Evolutionary conservation across 2,797 vertebrate species (phyloP), one percentile per base, ranked within the genome.

Genomic region (Lacerta viridis): DNA sequence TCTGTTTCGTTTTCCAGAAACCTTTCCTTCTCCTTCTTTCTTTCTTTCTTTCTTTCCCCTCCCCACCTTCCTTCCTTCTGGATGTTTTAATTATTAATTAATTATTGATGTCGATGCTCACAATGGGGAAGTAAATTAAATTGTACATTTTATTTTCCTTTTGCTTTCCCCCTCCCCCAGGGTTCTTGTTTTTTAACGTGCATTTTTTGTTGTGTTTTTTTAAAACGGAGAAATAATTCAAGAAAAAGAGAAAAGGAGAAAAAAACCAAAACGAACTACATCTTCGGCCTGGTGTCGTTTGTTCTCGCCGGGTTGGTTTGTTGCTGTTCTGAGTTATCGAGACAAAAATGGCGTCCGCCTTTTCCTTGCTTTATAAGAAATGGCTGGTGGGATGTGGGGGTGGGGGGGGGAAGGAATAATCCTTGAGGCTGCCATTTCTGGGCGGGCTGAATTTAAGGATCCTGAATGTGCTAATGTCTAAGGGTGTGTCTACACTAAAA

Each of bases 41-140:
- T 39, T 71, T 11, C 46, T 61, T 75, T 5, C n/a, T 29, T 3
- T 5, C 20, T 33, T 20, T 1, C 18, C 66, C 15, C 9, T 29
- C 18, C 25, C 39, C 25, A 4, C 41, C 4, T 29, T 3, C 20
- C 3, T 75, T 61, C 50, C 29, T 27, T 39, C 61, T 50, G 64
- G 75, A 78, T 83, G 82, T 78, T 86, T 86, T 90, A 83, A 90
- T 87, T 82, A 87, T 89, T 87, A 74, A 87, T 91, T 89, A 80
- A 88, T 91, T 91, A 89, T 90, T 87, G 83, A 80, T 82, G 64
- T 87, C 55, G 66, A 90, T 86, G 88, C 85, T 91, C 83, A 85
- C 84, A 93, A 76, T 15, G 80, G 88, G 91, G 61, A 91, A 92
- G 88, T 93, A 90, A 90, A 91, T 90, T 93, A 94, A 93, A 86